Conservation (phyloP, 2,888 invertebrate species). For the Harpagoxenus sublaevis region DNA sequence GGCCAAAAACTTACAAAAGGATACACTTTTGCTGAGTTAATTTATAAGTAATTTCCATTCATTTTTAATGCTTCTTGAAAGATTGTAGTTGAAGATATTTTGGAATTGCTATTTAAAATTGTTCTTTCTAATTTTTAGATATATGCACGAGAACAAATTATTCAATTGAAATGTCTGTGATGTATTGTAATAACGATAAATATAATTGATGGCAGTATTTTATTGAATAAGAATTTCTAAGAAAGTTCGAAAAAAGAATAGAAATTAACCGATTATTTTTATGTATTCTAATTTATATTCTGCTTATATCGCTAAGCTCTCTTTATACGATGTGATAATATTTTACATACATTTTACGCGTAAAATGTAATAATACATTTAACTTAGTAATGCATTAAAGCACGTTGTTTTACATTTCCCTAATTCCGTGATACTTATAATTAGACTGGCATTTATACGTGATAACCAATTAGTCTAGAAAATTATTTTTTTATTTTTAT, state of each 20-base stretch:
- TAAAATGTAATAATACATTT: conserved; percentile 12
- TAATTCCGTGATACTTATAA: neutral
- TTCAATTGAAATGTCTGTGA: neutral
- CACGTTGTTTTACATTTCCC: neutral
- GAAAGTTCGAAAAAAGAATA: neutral
- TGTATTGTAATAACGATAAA: neutral
- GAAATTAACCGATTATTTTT: neutral
- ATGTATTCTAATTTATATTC: neutral
- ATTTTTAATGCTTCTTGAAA: neutral
- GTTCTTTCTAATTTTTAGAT: neutral
- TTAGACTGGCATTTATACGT: neutral
- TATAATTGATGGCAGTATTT: neutral
- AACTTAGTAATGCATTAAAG: neutral
- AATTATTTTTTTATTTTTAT: conserved; percentile 7
- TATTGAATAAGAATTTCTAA: neutral
- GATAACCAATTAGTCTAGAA: conserved; percentile 5
- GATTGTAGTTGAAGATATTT: neutral
- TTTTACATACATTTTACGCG: neutral
- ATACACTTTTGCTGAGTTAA: neutral
- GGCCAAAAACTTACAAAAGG: conserved; percentile 10
- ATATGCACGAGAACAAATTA: neutral
- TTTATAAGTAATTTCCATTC: conserved; percentile 10
- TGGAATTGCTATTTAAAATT: neutral
- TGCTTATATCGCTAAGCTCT: neutral
- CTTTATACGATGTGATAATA: neutral